Base-by-base conservation (phyloP, 1,140 invertebrate genomes). In the Atta cephalotes region DNA sequence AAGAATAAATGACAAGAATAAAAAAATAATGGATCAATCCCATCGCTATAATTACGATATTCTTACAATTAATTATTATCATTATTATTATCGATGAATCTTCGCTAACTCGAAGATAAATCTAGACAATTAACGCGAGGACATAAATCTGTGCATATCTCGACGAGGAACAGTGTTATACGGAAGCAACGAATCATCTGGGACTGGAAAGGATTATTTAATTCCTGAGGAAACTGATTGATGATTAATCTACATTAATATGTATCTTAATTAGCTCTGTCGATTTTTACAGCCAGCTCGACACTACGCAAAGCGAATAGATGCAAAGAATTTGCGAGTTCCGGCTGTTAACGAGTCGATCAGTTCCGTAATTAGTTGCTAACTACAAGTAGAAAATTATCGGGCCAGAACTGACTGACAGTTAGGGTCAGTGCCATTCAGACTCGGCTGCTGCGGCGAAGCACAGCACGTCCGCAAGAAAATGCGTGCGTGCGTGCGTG, bases 401-500 rank as follows among this genome's bases (percentile, higher is more conserved):
- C 62, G 2, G 58, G 2, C 51, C 12, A 18, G 21, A 58, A 39
- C 21, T 77, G 76, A 58, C 78, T 82, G 81, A 87, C 80, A 72
- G 39, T 9, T 45, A 45, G 84, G 85, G 89, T 90, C 89, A 88
- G 82, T 77, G 66, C 85, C 76, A 78, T 78, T 68, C 74, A 71
- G 72, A 25, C 25, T 14, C 49, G 53, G 78, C 62, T 45, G 53
- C 58, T 58, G 72, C 53, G 51, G 66, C 39, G 76, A 18, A 58
- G 66, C 16, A 58, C 25, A 28, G 7, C 39, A 10, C 68, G 28
- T 58, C 77, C 66, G 62, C 84, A 87, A 84, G 80, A 84, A 84
- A 76, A 84, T 18, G 35, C 80, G 39, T 45, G 39, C 80, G 12
- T 25, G 49, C 1, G 12, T 25, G 49, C 2, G 39, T 9, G 25